Evolutionary conservation across 2,113 vertebrate genomes (phyloP).

Genomic region (Anolis carolinensis): DNA sequence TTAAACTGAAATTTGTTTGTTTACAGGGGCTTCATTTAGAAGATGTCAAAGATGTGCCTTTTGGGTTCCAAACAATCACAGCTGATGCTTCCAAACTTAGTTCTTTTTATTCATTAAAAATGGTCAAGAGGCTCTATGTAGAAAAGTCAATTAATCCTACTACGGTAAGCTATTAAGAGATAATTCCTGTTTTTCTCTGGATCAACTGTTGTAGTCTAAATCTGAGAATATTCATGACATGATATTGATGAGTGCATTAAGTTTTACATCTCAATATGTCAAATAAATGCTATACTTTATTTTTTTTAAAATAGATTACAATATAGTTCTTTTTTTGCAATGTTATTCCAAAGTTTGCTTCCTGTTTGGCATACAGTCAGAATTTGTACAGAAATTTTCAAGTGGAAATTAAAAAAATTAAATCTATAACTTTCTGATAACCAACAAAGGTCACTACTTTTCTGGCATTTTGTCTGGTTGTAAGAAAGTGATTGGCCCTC

Average conservation of each 20-base stretch:
- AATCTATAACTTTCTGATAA: not conserved
- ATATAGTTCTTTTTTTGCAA: not conserved
- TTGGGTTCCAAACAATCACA: conserved; percentile 81
- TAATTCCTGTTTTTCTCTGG: not conserved
- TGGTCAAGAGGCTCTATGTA: conserved; percentile 78
- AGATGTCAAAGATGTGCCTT: conserved; percentile 80
- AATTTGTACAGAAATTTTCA: not conserved
- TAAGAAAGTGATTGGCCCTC: no score
- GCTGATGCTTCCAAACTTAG: conserved; percentile 79
- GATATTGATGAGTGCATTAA: not conserved
- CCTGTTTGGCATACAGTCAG: not conserved
- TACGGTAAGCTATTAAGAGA: conserved; percentile 69
- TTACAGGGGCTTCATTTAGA: conserved; percentile 80
- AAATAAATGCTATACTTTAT: not conserved
- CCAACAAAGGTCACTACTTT: no score
- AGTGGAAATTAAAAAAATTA: not conserved
- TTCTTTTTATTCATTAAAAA: conserved; percentile 77
- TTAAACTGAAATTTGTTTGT: conserved; percentile 31
- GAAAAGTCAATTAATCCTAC: conserved; percentile 78
- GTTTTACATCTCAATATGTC: not conserved
- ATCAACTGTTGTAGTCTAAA: not conserved
- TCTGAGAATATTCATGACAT: not conserved
- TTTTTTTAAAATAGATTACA: not conserved
- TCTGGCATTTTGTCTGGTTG: no score
- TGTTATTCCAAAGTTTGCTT: not conserved